phyloP scores from a whole-genome alignment of 2,113 vertebrate genomes.

The Microcebus jonahi region DNA sequence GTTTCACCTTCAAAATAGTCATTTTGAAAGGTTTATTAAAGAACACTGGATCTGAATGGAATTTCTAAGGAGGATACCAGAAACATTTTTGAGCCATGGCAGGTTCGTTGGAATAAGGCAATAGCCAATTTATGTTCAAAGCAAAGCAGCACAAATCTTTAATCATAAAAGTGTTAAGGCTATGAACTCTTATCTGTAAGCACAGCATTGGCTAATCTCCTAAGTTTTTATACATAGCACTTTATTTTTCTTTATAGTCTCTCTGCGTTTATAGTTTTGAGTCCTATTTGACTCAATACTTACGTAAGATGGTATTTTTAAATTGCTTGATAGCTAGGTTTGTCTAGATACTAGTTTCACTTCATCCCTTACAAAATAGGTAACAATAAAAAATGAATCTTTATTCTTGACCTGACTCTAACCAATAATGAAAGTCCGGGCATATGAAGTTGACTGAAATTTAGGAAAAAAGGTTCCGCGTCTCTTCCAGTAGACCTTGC shows the following conservation, averaged over 20 bases:
- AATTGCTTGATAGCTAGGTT: neutral
- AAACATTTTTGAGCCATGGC: neutral
- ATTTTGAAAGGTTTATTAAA: neutral
- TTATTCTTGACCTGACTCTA: neutral
- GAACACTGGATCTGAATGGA: neutral
- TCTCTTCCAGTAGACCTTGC: neutral
- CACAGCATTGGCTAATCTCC: neutral
- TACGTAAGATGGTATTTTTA: neutral
- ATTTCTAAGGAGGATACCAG: neutral
- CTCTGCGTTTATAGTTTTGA: neutral
- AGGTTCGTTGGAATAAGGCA: neutral
- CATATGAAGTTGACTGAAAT: neutral
- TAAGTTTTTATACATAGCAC: neutral
- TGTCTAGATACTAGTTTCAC: neutral
- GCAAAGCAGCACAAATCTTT: neutral
- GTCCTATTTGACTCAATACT: neutral
- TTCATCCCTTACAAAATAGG: neutral
- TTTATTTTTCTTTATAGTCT: neutral
- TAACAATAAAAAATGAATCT: neutral
- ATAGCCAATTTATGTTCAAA: neutral
- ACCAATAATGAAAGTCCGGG: neutral
- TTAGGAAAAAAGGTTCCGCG: neutral
- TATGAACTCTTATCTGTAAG: neutral
- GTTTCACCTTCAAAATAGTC: neutral
- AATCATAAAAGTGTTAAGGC: neutral